phyloP scores from a whole-genome alignment of 1,140 invertebrate species.

The Melanaphis sacchari region DNA sequence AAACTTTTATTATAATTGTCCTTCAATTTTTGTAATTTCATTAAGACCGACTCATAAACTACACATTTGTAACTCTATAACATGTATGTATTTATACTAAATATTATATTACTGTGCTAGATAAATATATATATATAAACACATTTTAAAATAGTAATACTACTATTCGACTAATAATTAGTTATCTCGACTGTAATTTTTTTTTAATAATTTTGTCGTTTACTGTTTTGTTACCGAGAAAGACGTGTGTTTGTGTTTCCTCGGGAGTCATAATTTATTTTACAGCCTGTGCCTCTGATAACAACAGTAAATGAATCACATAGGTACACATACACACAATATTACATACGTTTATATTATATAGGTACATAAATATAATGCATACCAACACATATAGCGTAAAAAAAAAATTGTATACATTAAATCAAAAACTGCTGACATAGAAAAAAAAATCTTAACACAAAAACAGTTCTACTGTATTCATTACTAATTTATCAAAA shows the following conservation, averaged over 20 bases:
- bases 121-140: not conserved
- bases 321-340: not conserved
- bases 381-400: not conserved
- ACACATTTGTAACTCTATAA: not conserved
- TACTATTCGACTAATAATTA: not conserved
- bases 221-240: not conserved
- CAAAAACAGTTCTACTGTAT: not conserved
- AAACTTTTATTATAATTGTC: not conserved
- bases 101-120: not conserved
- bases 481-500: not conserved
- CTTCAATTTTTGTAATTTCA: not conserved
- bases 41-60: slow-evolving; percentile 3
- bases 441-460: not conserved
- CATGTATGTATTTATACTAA: not conserved
- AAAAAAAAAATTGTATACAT: not conserved
- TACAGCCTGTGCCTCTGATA: not conserved
- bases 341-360: not conserved
- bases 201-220: not conserved
- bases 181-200: not conserved
- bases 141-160: not conserved
- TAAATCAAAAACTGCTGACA: not conserved
- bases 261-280: not conserved
- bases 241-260: not conserved
- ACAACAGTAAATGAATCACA: slow-evolving; percentile 9
- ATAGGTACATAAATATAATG: not conserved